Base-by-base conservation (phyloP, 2,888 invertebrate species). In the Adineta ricciae region DNA sequence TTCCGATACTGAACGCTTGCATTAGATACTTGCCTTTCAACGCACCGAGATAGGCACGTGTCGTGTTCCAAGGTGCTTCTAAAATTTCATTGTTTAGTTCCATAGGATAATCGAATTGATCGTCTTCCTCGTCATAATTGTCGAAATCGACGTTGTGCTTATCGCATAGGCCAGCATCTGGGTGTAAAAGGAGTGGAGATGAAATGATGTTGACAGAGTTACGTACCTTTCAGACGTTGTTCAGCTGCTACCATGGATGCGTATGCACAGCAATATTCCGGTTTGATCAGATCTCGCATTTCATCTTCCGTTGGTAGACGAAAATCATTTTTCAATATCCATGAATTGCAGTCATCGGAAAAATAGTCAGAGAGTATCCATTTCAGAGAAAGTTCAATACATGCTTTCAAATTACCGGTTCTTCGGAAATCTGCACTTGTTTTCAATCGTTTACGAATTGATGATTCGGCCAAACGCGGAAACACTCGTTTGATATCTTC, bases 21-120 rank as follows among this genome's bases (percentile, higher is more conserved):
- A 99, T 92, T 85, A 99, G 91, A 90, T 99, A 99, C 90, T 98
- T 98, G 84, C 96, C 96, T 88, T 96, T 95, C 94, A 97, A 96
- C 0, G 99, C 97, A 89, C 97, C 95, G 87, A 99, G 96, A 90
- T 97, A 99, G 0, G 99, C 97, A 84, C 97, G 93, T 0, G 98
- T 98, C 0, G 99, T 99, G 90, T 98, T 98, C 99, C 99, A 99
- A 0, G 99, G 99, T 0, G 99, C 99, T 9, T 97, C 89, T 73
- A 64, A 36, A 64, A 64, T 89, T 82, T 86, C 84, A 46, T 84
- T 82, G n/a, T 85, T 72, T 41, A 85, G 72, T 54, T 82, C 84
- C 7, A 56, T 41, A 41, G 11, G n/a, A 41, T 78, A 3, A 41
- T 78, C 41, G 88, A 88, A 85, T 49, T 87, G 86, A 87, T 98